Conservation (phyloP, 2,888 invertebrate species). For the Agrotis exclamationis region DNA sequence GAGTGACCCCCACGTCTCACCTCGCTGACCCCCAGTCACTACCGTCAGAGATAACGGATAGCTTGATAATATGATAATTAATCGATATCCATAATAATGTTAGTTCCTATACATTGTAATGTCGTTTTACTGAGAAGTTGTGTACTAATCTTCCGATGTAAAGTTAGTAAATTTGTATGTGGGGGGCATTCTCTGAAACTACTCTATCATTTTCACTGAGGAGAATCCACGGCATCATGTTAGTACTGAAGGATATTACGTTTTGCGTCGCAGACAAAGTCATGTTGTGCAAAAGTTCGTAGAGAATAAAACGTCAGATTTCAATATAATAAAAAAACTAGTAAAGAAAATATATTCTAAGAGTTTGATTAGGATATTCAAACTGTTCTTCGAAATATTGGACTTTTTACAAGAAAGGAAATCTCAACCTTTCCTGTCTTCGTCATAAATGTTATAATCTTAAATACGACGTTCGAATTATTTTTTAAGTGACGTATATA, state of each 20-base stretch:
- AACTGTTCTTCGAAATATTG: background rate
- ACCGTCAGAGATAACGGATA: constrained; percentile 44
- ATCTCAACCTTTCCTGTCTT: background rate
- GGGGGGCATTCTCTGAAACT: background rate
- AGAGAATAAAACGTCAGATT: background rate
- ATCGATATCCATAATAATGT: constrained; percentile 27
- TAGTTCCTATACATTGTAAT: constrained; percentile 15
- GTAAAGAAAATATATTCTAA: background rate
- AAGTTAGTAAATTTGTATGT: background rate
- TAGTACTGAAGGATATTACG: background rate
- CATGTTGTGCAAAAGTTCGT: too few relatives aligned
- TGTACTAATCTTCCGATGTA: background rate
- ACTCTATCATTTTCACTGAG: background rate
- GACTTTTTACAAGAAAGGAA: background rate
- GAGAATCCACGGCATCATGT: too few relatives aligned
- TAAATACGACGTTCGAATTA: too few relatives aligned
- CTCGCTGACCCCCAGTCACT: constrained; percentile 29
- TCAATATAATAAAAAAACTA: background rate
- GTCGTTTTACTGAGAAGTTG: background rate
- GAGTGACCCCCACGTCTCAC: constrained; percentile 31
- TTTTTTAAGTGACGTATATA: too few relatives aligned
- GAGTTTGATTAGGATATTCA: background rate
- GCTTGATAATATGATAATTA: constrained; percentile 33
- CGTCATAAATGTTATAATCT: background rate
- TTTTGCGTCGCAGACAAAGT: background rate